Percentiles rank a stretch among this genome's conserved stretches.
Conservation (phyloP, 2,797 vertebrate species). For the Coccyzus lansbergi region DNA sequence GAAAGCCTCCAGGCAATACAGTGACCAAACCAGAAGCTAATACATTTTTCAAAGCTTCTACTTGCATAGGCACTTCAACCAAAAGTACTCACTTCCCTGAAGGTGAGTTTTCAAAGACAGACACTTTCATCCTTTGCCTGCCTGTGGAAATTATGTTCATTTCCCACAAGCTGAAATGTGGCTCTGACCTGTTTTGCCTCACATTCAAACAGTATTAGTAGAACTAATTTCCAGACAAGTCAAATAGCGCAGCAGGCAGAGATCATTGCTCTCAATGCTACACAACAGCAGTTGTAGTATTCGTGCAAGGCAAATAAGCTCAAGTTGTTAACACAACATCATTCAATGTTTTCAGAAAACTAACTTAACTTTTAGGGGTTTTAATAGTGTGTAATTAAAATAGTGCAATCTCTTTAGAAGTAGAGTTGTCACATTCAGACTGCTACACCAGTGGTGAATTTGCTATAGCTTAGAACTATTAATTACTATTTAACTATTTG, state of each 20-base stretch:
- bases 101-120: neutral
- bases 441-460: neutral
- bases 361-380: neutral
- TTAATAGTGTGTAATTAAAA: neutral
- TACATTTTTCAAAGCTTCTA: neutral
- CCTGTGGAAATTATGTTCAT: neutral
- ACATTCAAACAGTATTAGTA: neutral
- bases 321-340: neutral
- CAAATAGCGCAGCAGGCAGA: neutral
- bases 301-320: neutral
- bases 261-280: neutral
- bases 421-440: neutral
- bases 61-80: neutral
- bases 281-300: neutral
- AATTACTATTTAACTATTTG: neutral
- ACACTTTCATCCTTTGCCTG: neutral
- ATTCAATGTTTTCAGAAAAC: neutral
- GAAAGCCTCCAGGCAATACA: neutral
- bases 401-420: neutral
- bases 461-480: neutral
- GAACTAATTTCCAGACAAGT: neutral
- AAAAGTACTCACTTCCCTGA: neutral
- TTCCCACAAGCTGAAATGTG: neutral
- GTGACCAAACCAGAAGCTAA: neutral
- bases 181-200: neutral